Base-by-base conservation (phyloP, 2,113 vertebrate species). In the Aplodontia rufa region DNA sequence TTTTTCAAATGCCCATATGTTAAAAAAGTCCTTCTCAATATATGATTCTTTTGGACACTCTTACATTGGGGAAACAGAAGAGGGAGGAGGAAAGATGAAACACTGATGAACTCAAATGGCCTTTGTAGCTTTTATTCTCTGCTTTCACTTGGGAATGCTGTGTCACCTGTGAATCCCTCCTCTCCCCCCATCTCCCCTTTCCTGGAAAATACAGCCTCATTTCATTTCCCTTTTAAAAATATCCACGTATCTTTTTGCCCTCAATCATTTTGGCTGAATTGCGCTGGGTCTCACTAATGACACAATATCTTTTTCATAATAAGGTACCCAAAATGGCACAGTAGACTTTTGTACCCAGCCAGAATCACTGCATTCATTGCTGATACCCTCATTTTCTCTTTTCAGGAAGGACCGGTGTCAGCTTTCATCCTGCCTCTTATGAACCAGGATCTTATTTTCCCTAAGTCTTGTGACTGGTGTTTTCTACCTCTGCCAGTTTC, bases 141-240 rank as follows among this genome's bases (percentile, higher is more conserved):
- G 37, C 45, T 84, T 78, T 91, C 40, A 30, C 28, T 42, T 51
- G 24, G 16, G 53, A 68, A 58, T 20, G 40, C 71, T 16, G 28
- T 55, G 90, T 90, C 69, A 53, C 87, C 8, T 0, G 16, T 45
- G 45, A 68, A n/a, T 55, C 40, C 53, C 83, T 55, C 40, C 53
- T 79, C 66, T 72, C 72, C 47, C 92, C 85, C 94, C 51, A 94
- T 95, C 96, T 96, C 82, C 51, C 64, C 66, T 95, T n/a, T 90
- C 96, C 83, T 89, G 62, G 75, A 95, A 93, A 92, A 35, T 2
- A 47, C 53, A 78, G 40, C 8, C 66, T 81, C 37, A 8, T 97
- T 96, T 97, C 87, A 84, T 49, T 92, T 81, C 93, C 94, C 91
- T 96, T 76, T 90, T 76, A 53, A 97, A 97, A 97, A 90, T 87